Conservation (phyloP, 2,797 vertebrate species). For the Crocidura indochinensis region DNA sequence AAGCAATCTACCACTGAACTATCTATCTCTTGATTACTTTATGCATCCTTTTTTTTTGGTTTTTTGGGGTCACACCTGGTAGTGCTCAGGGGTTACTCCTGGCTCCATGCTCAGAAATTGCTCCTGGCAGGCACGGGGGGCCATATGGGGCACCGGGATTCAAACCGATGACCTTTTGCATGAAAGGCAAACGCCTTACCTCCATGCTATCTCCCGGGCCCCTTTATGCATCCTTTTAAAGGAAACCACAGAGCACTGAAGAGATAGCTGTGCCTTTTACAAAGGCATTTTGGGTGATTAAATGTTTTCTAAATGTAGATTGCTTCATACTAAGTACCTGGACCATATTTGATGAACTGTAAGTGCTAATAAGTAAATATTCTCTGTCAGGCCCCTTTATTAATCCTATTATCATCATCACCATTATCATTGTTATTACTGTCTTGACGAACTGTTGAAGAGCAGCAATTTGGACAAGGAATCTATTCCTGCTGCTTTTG, state of each 20-base stretch:
- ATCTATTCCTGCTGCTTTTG: conserved; percentile 4
- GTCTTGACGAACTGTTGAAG: neutral
- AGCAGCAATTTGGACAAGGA: conserved; percentile 3
- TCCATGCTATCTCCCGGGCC: no score
- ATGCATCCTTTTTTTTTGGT: no score
- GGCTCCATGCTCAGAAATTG: no score
- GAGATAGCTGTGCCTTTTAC: conserved; percentile 20
- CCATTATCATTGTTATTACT: conserved; percentile 49
- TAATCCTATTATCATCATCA: conserved; percentile 15
- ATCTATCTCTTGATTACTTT: neutral
- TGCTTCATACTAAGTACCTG: neutral
- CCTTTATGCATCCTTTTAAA: conserved; percentile 61
- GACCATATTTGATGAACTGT: neutral
- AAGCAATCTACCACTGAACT: conserved; percentile 29
- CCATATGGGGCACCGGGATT: no score
- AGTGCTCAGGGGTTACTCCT: no score
- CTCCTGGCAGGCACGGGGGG: no score
- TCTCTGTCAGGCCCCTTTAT: no score
- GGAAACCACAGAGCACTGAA: neutral
- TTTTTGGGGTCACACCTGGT: no score
- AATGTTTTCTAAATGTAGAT: conserved; percentile 48
- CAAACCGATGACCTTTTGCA: no score
- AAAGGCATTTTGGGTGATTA: conserved; percentile 46
- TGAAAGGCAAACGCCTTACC: no score
- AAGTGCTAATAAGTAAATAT: no score